Evolutionary conservation across 53 echinoderm and acorn worm genomes (phyloP).

Genomic region (Henricia sp.): DNA sequence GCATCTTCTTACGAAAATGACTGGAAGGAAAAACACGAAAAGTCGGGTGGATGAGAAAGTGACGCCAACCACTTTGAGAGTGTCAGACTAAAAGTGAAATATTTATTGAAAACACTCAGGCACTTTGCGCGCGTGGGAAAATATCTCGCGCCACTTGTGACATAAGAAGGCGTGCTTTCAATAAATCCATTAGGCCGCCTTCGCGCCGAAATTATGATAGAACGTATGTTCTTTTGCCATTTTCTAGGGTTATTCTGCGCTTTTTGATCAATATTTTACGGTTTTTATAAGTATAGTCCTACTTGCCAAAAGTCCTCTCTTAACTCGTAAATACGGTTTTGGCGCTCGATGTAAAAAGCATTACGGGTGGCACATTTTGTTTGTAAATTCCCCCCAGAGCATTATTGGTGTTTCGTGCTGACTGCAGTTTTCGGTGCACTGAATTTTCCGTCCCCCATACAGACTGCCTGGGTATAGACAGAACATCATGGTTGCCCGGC

Average conservation of each 20-base stretch:
- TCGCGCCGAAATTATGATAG: neutral
- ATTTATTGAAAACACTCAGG: slow-evolving; percentile 15
- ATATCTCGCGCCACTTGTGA: neutral
- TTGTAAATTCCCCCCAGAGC: neutral
- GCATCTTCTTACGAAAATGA: no score
- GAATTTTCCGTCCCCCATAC: no score
- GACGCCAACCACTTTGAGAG: slow-evolving; percentile 1
- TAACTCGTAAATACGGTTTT: neutral
- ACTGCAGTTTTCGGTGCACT: no score
- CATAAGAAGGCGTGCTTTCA: neutral
- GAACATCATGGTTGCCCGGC: no score
- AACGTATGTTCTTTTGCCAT: neutral
- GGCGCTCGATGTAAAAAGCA: neutral
- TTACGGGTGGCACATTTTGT: no score
- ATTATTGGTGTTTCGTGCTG: neutral
- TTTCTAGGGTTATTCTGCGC: no score
- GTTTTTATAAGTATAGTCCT: neutral
- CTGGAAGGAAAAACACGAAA: neutral
- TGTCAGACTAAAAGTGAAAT: neutral
- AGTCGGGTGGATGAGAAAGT: neutral
- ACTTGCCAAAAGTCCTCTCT: neutral
- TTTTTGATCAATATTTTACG: neutral
- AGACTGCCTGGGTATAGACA: no score
- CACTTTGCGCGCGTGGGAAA: neutral
- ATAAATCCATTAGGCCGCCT: slow-evolving; percentile 4